Percentiles rank a stretch among this genome's conserved stretches.
Evolutionary conservation across 2,113 vertebrate species (phyloP).

Genomic region (Callipepla squamata): DNA sequence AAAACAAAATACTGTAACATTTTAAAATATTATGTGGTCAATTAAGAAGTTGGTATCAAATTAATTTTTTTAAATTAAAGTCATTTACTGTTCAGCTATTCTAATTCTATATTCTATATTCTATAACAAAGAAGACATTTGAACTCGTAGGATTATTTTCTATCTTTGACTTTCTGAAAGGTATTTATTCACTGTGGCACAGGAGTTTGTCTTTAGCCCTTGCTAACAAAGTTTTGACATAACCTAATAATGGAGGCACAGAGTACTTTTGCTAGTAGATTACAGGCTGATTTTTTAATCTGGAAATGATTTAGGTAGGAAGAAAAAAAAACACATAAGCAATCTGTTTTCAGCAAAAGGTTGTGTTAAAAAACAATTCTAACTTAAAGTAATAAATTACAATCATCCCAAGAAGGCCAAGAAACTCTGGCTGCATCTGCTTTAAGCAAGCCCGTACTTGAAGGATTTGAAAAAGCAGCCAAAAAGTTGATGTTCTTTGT

Average conservation of each 20-base stretch:
- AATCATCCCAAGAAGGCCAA: slow-evolving; percentile 67
- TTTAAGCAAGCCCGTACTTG: slow-evolving; percentile 81
- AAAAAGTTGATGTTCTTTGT: slow-evolving; percentile 74
- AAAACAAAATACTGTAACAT: not conserved
- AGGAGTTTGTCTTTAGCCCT: slow-evolving; percentile 64
- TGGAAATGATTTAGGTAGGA: not conserved
- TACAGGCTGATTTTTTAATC: not conserved
- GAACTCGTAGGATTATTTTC: not conserved
- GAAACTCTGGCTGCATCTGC: slow-evolving; percentile 73
- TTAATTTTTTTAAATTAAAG: not conserved
- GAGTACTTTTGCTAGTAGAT: not conserved
- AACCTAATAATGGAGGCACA: not conserved
- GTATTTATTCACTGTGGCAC: not conserved
- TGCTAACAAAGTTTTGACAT: slow-evolving; percentile 35
- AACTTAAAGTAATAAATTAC: slow-evolving; percentile 78
- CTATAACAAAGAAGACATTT: not conserved
- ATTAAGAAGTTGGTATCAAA: not conserved
- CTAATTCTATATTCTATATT: not conserved
- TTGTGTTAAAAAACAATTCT: slow-evolving; percentile 51
- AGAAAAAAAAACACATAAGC: not conserved
- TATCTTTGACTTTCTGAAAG: not conserved
- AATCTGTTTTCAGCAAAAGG: not conserved
- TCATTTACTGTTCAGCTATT: not conserved
- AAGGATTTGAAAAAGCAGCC: slow-evolving; percentile 71
- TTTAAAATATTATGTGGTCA: not conserved